Base-by-base conservation (phyloP, 2,797 vertebrate genomes). In the Sternotherus odoratus region DNA sequence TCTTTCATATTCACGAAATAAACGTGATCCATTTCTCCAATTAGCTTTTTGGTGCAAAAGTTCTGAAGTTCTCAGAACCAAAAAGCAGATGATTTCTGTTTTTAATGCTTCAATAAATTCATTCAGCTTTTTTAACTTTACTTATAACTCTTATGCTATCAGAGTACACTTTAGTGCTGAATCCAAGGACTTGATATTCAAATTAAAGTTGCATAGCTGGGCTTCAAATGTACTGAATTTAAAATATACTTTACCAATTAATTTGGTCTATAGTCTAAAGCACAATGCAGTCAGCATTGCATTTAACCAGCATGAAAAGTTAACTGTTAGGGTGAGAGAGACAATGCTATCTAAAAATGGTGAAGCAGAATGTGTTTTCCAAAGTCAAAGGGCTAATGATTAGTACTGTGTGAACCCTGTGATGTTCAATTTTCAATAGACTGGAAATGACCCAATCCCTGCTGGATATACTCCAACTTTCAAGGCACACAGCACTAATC, bases 91-190 rank as follows among this genome's bases (percentile, higher is more conserved):
- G 30, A 15, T 48, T 46, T n/a, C 79, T 83, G 82, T 82, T 81
- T 81, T 54, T 81, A 96, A 82, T 80, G 74, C 12, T 66, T 86
- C 77, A 83, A 82, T 74, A 6, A 48, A 86, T 89, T 86, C 57
- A 63, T 91, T 72, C 72, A 77, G 86, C 74, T 19, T 19, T 84
- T 86, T 92, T 83, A n/a, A 91, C 84, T 13, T 24, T 72, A 77
- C 5, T 80, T 88, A 36, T 5, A 92, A 92, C 85, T 57, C 90
- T 94, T 93, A 79, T 74, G 84, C 36, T 91, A 90, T 74, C 66
- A 66, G 33, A 60, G 77, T 49, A n/a, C 36, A 79, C 69, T 90
- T 83, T 1, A 83, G 33, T 72, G 33, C 11, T 26, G 92, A 92
- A 90, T 91, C 60, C 75, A 83, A 93, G 82, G 17, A 91, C 85